Conservation (phyloP, 2,113 vertebrate genomes). For the Chrysochloris asiatica region DNA sequence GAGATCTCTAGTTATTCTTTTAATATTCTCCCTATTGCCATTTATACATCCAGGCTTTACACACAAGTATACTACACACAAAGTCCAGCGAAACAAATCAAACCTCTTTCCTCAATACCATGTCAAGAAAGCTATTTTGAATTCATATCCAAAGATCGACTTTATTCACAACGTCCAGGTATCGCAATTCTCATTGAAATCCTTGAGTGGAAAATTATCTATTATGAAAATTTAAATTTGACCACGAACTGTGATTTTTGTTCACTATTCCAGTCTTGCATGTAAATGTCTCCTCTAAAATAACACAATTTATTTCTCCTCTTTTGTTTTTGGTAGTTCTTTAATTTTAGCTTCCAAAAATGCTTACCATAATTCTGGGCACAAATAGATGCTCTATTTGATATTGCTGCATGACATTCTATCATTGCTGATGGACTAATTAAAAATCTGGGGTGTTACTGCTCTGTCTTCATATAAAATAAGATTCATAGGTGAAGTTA, state of each 20-base stretch:
- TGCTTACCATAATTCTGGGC: neutral
- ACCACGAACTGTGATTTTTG: neutral
- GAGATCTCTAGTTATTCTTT: neutral
- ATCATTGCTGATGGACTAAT: neutral
- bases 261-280: neutral
- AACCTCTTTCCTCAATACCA: neutral
- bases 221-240: slow-evolving; percentile 25
- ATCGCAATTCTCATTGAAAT: neutral
- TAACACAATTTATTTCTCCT: neutral
- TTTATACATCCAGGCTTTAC: neutral
- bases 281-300: slow-evolving; percentile 24
- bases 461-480: neutral
- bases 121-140: neutral
- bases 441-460: neutral
- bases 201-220: neutral
- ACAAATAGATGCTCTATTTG: neutral
- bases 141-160: neutral
- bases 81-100: neutral
- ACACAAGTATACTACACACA: neutral
- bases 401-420: neutral
- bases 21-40: neutral
- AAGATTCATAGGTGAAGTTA: slow-evolving; percentile 46
- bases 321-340: neutral
- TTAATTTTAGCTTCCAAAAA: neutral
- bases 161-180: neutral